Conservation (phyloP, 2,797 vertebrate species). For the Myotis vivesi region DNA sequence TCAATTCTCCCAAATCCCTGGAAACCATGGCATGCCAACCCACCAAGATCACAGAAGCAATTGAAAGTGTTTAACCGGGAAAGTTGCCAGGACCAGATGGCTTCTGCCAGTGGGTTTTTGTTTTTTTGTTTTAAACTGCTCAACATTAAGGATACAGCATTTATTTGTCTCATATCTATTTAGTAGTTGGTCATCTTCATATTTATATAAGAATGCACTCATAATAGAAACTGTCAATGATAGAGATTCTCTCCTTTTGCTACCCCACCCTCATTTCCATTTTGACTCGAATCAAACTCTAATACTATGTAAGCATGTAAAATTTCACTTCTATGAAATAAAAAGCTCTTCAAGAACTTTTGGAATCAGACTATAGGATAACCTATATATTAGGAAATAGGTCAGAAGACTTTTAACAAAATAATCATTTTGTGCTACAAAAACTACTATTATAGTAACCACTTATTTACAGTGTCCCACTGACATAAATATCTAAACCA, state of each 20-base stretch:
- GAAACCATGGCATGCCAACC: constrained; percentile 72
- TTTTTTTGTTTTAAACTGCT: constrained; percentile 76
- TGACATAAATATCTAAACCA: neutral
- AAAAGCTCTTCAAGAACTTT: neutral
- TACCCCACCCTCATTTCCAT: neutral
- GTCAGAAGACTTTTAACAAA: constrained; percentile 1
- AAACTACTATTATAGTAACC: neutral
- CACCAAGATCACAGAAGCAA: constrained; percentile 77
- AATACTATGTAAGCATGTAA: neutral
- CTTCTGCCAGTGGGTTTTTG: constrained; percentile 74
- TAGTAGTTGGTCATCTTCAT: constrained; percentile 44
- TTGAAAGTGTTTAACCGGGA: constrained; percentile 78
- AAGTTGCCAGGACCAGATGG: constrained; percentile 75
- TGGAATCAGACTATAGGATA: neutral
- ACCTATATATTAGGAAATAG: neutral
- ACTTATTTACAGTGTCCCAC: neutral
- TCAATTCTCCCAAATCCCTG: constrained; percentile 67
- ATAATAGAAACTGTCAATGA: neutral
- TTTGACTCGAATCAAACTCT: neutral
- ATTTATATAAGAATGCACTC: constrained; percentile 15
- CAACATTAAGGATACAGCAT: constrained; percentile 69
- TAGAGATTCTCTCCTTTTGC: neutral
- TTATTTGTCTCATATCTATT: constrained; percentile 62
- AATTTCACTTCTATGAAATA: neutral
- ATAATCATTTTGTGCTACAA: neutral